Evolutionary conservation across 2,888 invertebrate genomes (phyloP), one percentile per base, ranked within the genome.

Genomic region (Bhutanitis thaidina): DNA sequence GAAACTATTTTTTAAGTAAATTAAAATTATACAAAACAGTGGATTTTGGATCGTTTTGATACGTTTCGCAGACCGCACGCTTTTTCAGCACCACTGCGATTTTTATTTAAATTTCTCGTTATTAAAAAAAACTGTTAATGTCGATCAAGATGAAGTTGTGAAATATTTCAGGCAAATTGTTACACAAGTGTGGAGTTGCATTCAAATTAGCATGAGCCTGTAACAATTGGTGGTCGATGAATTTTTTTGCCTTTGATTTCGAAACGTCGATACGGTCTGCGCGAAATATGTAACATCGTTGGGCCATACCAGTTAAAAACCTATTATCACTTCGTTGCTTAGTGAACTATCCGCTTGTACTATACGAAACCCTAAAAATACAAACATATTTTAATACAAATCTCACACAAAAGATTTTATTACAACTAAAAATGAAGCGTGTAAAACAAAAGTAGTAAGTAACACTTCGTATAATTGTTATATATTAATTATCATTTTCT

Each of bases 251-350:
- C 67, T 64, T 65, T 52, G 61, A 72, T 80, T 79, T 80, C 74
- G 65, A 67, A 80, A 86, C 65, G 59, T 57, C 76, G 86, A 80
- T 79, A 79, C 86, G 81, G 80, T 86, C 74, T 73, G 76, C 60
- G 67, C 74, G 66, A 77, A 83, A 82, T 81, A 77, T 85, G 81
- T 79, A 82, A 84, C 83, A 74, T 74, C 74, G 69, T 78, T 83
- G 76, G 71, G 74, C 71, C 80, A 80, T 74, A 78, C 67, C 77
- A 69, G 70, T 65, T 63, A 62, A 71, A 74, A 67, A 68, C 67
- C 67, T 72, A 76, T 77, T 77, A 76, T 65, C 72, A 64, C 61
- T 60, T 50, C 51, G 54, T 57, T 37, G 34, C 43, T 56, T 59
- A 8, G 49, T 49, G 13, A 51, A 46, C 27, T 38, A 49, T 49